Evolutionary conservation across 2,888 invertebrate species (phyloP).

Genomic region (Brachyptera putata): DNA sequence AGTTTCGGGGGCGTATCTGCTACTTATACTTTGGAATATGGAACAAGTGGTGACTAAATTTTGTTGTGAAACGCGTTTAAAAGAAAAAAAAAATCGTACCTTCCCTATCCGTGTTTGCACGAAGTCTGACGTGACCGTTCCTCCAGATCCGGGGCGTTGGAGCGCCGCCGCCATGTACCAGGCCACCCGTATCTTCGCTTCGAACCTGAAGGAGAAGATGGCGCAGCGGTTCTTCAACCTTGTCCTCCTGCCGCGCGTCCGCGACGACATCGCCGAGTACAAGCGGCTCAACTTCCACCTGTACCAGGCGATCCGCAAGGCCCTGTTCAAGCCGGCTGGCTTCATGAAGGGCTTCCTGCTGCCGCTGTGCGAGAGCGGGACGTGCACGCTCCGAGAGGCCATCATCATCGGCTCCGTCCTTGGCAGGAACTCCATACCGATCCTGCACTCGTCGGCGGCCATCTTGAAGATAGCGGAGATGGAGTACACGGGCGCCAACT

Average conservation of each 20-base stretch:
- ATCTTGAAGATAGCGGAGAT: slow-evolving; percentile 94
- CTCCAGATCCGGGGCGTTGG: slow-evolving; percentile 87
- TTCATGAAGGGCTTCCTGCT: slow-evolving; percentile 89
- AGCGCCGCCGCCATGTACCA: slow-evolving; percentile 97
- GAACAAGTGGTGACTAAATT: too few species aligned
- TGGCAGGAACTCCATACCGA: slow-evolving; percentile 86
- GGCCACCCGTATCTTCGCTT: slow-evolving; percentile 93
- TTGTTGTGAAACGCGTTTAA: too few species aligned
- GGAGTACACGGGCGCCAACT: slow-evolving; percentile 95
- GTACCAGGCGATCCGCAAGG: slow-evolving; percentile 75
- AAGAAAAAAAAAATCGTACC: too few species aligned
- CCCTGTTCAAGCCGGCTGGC: slow-evolving; percentile 94
- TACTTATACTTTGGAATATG: too few species aligned
- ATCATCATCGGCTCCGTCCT: slow-evolving; percentile 91
- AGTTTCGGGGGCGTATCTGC: too few species aligned
- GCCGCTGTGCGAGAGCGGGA: slow-evolving; percentile 72
- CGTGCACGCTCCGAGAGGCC: slow-evolving; percentile 92
- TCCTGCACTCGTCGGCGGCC: slow-evolving; percentile 92
- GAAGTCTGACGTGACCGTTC: neutral
- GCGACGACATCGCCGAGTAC: slow-evolving; percentile 94
- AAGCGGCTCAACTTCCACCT: slow-evolving; percentile 94
- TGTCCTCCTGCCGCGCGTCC: slow-evolving; percentile 84
- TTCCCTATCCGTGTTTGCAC: too few species aligned
- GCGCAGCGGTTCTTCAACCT: slow-evolving; percentile 92
- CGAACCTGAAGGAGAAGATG: slow-evolving; percentile 93